Evolutionary conservation across 2,888 invertebrate genomes (phyloP).

Genomic region (Cylindroiulus punctatus): DNA sequence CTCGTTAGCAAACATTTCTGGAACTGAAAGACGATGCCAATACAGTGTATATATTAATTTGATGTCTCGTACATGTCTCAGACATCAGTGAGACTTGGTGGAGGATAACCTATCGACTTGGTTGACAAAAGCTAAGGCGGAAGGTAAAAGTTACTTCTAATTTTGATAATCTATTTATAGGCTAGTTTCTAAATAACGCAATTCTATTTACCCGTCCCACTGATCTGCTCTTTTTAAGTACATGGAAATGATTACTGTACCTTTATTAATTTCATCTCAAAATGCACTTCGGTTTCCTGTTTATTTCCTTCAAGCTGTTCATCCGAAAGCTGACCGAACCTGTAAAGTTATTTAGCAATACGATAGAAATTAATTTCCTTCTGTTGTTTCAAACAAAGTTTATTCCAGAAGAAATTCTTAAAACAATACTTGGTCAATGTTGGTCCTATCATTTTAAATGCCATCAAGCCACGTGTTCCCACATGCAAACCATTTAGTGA

Average conservation of each 20-base stretch:
- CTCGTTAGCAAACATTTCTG: background rate
- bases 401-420: background rate
- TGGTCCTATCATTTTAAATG: too few relatives aligned
- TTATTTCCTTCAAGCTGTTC: background rate
- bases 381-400: background rate
- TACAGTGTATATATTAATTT: background rate
- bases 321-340: background rate
- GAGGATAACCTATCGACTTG: background rate
- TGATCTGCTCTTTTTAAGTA: background rate
- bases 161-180: background rate
- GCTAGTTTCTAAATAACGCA: too few relatives aligned
- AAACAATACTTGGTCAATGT: background rate
- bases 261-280: background rate
- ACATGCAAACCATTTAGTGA: too few relatives aligned
- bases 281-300: background rate
- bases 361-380: background rate
- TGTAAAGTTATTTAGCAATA: conserved; percentile 28
- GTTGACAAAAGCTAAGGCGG: background rate
- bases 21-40: background rate
- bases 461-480: too few relatives aligned
- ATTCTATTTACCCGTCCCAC: too few relatives aligned
- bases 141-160: conserved; percentile 9
- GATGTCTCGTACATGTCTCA: background rate
- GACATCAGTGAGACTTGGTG: background rate
- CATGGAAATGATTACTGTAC: background rate